Evolutionary conservation across 2,888 invertebrate species (phyloP), one percentile per base, ranked within the genome.

Genomic region (Therioaphis trifolii): DNA sequence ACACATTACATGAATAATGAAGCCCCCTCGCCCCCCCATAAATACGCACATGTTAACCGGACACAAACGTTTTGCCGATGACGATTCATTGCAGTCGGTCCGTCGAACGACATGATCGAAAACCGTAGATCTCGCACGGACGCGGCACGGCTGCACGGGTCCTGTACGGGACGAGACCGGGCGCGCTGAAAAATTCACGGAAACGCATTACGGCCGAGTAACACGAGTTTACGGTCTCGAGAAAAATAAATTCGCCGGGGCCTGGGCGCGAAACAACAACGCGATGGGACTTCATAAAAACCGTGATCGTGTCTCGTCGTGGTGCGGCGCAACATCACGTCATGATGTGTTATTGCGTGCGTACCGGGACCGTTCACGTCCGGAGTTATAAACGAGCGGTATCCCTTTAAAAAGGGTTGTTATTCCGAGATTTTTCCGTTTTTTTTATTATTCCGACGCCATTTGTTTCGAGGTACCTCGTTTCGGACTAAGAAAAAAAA

Each of bases 391-490:
- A 72, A 72, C 72, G 72, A 72, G 29, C 49, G 29, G 27, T 52
- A 52, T 49, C 49, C 29, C 49, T 52, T 52, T 29, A 69, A 72
- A 72, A 72, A 52, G 29, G 29, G n/a, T 72, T 52, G 49, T 72
- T 72, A 29, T 72, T 72, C 27, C n/a, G 49, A 72, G 72, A 29
- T 52, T 72, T 72, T 72, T 29, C 49, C n/a, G 27, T n/a, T 29
- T 68, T 71, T 49, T 24, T 71, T 35, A 35, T 35, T 35, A 71
- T 29, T 49, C 72, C 72, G 14, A 72, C 72, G n/a, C n/a, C 52
- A 72, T 72, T 72, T 72, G 72, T 72, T 72, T 29, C 72, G 15
- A 49, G 52, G 52, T 72, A 69, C 21, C 69, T 69, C 46, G 43
- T 69, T 69, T 69, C 15, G 15, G 9, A 69, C 21, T 24, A 24